Evolutionary conservation across 1,140 invertebrate genomes (phyloP), one percentile per base, ranked within the genome.

Genomic region (Chymomyza costata): DNA sequence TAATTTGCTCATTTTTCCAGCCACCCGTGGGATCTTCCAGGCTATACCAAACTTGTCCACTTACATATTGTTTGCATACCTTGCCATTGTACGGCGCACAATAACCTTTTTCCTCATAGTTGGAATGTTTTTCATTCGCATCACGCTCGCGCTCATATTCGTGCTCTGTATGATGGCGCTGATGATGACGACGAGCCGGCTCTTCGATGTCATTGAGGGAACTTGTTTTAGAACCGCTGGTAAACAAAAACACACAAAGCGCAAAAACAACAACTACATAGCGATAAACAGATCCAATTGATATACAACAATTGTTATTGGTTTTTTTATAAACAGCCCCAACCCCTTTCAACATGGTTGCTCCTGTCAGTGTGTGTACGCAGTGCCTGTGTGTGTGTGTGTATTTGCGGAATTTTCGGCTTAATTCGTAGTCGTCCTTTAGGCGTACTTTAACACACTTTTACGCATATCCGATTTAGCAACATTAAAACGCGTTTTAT

Each of bases 11-110:
- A 86, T 97, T 96, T 58, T 93, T 88, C 86, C 90, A 90, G 30
- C 93, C 91, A 35, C 92, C 92, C 13, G 88, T 89, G 64, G 89
- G 90, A 45, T 90, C 88, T 49, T 87, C 83, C 62, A 45, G 89
- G 70, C 94, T 94, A 82, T 94, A 96, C 92, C 94, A 97, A 19
- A 96, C 93, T 49, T 91, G 90, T 1, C 92, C 89, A 13, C 87
- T 88, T 18, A 96, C 88, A 83, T 94, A 93, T 67, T 91, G 89
- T 74, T 92, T 93, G 86, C 96, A 98, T 56, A 96, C 90, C 84
- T 93, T 91, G 18, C 95, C 96, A 87, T 91, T 93, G 85, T 98
- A 98, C 1, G 91, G 91, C 13, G 92, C 92, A 89, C 96, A 98
- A 84, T 93, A 92, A 15, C 93, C 93, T 46, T 86, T 82, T 44